Evolutionary conservation across 1,140 invertebrate genomes (phyloP).

Genomic region (Triops cancriformis): DNA sequence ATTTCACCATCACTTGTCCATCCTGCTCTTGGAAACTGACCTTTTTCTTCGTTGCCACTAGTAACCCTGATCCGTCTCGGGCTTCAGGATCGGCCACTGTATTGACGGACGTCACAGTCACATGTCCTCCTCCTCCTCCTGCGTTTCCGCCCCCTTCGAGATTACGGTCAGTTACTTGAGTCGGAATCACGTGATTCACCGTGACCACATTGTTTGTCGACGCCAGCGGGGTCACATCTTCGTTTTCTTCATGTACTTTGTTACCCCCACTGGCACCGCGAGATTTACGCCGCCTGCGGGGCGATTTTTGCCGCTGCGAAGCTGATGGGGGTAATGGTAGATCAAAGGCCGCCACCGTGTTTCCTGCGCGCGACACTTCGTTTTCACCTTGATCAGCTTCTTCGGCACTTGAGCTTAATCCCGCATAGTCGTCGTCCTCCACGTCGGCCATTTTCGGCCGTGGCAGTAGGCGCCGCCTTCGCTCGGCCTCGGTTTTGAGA

Average conservation of each 20-base stretch:
- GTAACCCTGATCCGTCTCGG: neutral
- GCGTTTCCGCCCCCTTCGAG: slow-evolving; percentile 53
- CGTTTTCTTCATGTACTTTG: neutral
- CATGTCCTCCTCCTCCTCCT: slow-evolving; percentile 52
- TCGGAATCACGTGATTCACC: neutral
- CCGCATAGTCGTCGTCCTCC: neutral
- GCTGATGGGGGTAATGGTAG: neutral
- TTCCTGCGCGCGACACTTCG: neutral
- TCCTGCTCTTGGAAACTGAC: neutral
- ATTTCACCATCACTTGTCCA: neutral
- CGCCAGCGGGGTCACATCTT: neutral
- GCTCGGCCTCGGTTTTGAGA: neutral
- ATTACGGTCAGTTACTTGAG: neutral
- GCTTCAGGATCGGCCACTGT: neutral
- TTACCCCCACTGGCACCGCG: neutral
- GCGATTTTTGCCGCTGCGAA: neutral
- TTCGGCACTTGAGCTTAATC: slow-evolving; percentile 1
- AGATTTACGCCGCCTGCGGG: slow-evolving; percentile 2
- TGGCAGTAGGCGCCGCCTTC: neutral
- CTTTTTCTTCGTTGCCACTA: neutral
- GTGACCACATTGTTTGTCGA: neutral
- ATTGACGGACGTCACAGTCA: neutral
- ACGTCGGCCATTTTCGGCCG: neutral
- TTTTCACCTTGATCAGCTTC: slow-evolving; percentile 1
- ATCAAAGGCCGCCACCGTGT: neutral